Base-by-base conservation (phyloP, 2,113 vertebrate species). In the Phylloscopus trochiloides region DNA sequence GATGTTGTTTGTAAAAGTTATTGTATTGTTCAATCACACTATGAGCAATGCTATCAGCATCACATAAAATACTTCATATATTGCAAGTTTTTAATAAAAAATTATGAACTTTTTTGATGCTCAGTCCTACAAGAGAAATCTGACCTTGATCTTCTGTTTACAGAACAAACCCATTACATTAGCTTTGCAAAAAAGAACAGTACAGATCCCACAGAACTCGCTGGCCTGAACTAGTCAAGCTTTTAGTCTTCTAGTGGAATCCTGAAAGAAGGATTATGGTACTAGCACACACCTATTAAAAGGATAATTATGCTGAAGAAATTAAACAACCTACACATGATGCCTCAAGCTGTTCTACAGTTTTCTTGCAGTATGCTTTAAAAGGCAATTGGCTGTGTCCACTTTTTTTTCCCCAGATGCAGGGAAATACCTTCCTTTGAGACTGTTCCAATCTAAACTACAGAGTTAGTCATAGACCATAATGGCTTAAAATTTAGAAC, bases 401-500 rank as follows among this genome's bases (percentile, higher is more conserved):
- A 40, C 59, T 43, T 92, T 73, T 85, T 85, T 86, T 76, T 88
- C 47, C 47, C 57, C 66, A 86, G 67, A 88, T 38, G 21, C 76
- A 77, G 78, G 78, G 75, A 86, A 94, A 92, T 71, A 85, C 85
- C 75, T 95, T 92, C 63, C 92, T 94, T 92, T 96, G 92, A 96
- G 92, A 86, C 22, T 22, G 17, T 84, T 92, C 96, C 95, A 93
- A 32, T 51, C 58, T 62, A 80, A 83, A 85, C 51, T 77, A 58
- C 82, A 77, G 55, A 55, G 28, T 94, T 96, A 95, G 61, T 96
- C 96, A 93, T 24, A 71, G 76, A 90, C 88, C 63, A 86, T 62
- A 94, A 94, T 66, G 43, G 40, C 67, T 86, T 88, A 50, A 92
- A 72, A 76, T 70, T 65, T 38, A 94, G 38, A 93, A 82, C 84